A percentile compares a stretch with the other conserved stretches of the same genome.
Conservation (phyloP, 2,797 vertebrate species). For the Acrossocheilus wenchowensis region DNA sequence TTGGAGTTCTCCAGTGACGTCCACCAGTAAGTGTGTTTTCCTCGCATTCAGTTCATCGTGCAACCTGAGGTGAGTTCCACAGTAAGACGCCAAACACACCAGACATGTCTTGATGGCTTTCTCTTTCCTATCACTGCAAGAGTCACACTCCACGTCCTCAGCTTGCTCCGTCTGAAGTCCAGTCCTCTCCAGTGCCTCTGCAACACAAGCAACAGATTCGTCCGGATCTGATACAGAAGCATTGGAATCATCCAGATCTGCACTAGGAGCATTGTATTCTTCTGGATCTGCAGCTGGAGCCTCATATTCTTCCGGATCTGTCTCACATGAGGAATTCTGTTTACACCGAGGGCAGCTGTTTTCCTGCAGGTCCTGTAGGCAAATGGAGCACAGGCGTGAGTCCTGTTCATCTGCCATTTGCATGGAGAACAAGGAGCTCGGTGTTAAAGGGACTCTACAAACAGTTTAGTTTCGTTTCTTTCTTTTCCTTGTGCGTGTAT, state of each 20-base stretch:
- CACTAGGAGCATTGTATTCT: too few species aligned
- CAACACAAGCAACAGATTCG: neutral
- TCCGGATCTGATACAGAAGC: neutral
- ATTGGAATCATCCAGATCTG: too few species aligned
- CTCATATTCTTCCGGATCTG: neutral
- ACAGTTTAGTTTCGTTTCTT: conserved; percentile 41
- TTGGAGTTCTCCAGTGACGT: neutral
- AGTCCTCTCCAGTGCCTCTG: neutral
- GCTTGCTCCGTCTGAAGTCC: neutral
- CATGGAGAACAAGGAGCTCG: neutral
- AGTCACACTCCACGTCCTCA: conserved; percentile 12
- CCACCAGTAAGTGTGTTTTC: conserved; percentile 8
- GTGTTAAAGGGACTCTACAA: neutral
- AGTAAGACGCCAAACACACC: conserved; percentile 30
- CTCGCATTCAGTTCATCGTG: neutral
- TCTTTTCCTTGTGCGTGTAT: neutral
- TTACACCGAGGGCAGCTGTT: conserved; percentile 33
- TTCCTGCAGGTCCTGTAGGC: neutral
- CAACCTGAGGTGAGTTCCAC: conserved; percentile 20
- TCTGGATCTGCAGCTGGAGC: too few species aligned
- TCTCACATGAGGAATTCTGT: neutral
- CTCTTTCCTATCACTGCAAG: neutral
- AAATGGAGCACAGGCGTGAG: neutral
- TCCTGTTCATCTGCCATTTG: conserved; percentile 18
- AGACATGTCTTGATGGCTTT: conserved; percentile 34